Base-by-base conservation (phyloP, 2,113 vertebrate species). In the Chinchilla lanigera region DNA sequence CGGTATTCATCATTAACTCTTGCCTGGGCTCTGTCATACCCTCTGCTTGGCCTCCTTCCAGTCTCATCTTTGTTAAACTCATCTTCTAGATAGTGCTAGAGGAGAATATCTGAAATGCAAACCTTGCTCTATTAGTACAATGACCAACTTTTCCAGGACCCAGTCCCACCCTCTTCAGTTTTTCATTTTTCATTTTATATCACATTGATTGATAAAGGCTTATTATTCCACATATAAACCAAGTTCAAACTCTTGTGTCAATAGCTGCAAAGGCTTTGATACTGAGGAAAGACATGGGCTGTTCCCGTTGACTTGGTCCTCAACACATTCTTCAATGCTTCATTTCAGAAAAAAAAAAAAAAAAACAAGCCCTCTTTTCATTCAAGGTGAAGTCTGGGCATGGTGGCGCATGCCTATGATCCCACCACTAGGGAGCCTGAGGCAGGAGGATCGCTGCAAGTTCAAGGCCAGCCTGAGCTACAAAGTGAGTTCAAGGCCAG, bases 181-280 rank as follows among this genome's bases (percentile, higher is more conserved):
- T 89, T 71, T 94, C 24, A 38, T n/a, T 93, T 63, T 89, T 63
- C 35, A 65, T 92, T 87, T 91, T 75, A 75, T 8, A 60, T 28
- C 63, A 14, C 13, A 33, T 14, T 67, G 11, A 81, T 67, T 7
- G n/a, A 77, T 77, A 96, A 63, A 80, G 88, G 16, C 38, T 73
- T 6, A 47, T 80, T 94, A 78, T 85, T 96, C 87, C 58, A 86
- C 63, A 86, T 22, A 30, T 14, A 86, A 60, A 81, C n/a, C n/a
- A 86, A 35, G 41, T 69, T 47, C 41, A 88, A 84, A 52, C 26
- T 86, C 20, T 88, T 67, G 30, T 52, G 16, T 93, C 71, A 10
- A 3, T 75, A 47, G 47, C 47, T 85, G 50, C 50, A 75, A 78
- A 61, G 20, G 61, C 28, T 82, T 83, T 85, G n/a, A 52, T 89